Evolutionary conservation across 2,888 invertebrate species (phyloP).

Genomic region (Homarus gammarus): DNA sequence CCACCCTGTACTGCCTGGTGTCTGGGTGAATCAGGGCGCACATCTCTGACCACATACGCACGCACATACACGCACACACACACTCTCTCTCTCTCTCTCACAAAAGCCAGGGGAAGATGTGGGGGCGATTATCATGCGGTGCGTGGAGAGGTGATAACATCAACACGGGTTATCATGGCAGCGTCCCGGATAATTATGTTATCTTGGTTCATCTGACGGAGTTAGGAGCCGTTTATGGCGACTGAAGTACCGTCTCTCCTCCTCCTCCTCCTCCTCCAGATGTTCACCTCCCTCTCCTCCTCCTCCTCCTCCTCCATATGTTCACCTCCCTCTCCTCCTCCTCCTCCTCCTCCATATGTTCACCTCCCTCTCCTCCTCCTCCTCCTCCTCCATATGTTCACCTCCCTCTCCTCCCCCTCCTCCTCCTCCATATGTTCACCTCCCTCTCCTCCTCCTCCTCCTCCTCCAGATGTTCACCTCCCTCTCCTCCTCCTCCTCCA

Average conservation of each 20-base stretch:
- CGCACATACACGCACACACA: neutral
- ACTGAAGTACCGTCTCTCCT: neutral
- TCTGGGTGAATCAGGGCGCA: no score
- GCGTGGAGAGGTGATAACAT: neutral
- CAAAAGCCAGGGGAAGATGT: neutral
- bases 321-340: no score
- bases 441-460: no score
- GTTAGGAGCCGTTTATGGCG: neutral
- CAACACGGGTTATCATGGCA: neutral
- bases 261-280: neutral
- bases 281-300: neutral
- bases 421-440: no score
- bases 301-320: conserved; percentile 19
- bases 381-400: no score
- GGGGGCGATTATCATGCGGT: neutral
- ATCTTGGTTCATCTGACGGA: neutral
- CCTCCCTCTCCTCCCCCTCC: no score
- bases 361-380: no score
- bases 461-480: no score
- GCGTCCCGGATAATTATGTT: conserved; percentile 8
- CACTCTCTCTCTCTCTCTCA: neutral
- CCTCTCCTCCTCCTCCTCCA: no score
- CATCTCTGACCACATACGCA: conserved; percentile 29
- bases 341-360: no score
- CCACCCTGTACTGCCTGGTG: no score